These are phyloP conservation scores for Gymnoscelis rufifasciata DNA, from an alignment of 2,888 invertebrate species.

Conservation along the genomic window DNA sequence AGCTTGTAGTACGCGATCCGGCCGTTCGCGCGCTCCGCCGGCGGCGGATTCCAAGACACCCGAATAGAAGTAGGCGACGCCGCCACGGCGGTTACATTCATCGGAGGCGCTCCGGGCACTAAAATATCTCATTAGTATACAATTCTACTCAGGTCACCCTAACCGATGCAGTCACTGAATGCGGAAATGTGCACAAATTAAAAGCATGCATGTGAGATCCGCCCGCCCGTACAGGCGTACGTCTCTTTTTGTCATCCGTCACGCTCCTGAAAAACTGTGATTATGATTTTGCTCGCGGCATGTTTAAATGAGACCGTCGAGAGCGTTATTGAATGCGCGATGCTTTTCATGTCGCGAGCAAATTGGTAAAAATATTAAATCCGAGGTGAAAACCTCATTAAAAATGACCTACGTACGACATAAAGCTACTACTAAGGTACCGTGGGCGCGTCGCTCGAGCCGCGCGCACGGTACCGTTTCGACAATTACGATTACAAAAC, in stretches of 20 bases:
- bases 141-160: constrained; percentile 53
- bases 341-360: constrained; percentile 34
- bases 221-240: constrained; percentile 61
- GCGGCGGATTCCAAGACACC: constrained; percentile 96
- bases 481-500: constrained; percentile 76
- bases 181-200: constrained; percentile 69
- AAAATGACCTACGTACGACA: constrained; percentile 74
- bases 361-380: constrained; percentile 39
- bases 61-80: constrained; percentile 93
- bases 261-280: constrained; percentile 61
- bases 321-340: constrained; percentile 15
- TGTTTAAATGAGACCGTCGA: constrained; percentile 33
- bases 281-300: constrained; percentile 50
- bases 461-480: constrained; percentile 70
- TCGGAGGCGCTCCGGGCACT: constrained; percentile 98
- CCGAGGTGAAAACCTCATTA: constrained; percentile 50
- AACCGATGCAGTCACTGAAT: constrained; percentile 78
- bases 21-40: constrained; percentile 93
- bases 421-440: constrained; percentile 74
- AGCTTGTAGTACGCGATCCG: constrained; percentile 97
- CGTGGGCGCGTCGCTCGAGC: constrained; percentile 46
- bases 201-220: constrained; percentile 73
- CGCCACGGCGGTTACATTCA: constrained; percentile 93
- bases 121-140: constrained; percentile 61
- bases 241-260: constrained; percentile 62